Percentiles rank a stretch among this genome's conserved stretches.
Conservation (phyloP, 2,888 invertebrate species). For the Drosophila mimetica region DNA sequence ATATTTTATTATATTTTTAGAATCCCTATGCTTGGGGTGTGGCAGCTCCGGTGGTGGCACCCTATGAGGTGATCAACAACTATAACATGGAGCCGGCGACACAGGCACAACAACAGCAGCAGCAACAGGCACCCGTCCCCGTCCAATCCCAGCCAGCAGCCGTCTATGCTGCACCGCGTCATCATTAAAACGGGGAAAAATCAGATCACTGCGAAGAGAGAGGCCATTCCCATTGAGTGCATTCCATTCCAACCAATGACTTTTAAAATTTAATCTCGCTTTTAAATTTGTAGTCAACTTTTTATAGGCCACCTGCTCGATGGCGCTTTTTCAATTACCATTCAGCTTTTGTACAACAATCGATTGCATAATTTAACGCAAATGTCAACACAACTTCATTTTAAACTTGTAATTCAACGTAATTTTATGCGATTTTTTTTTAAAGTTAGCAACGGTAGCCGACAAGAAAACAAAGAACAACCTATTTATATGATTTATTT, state of each 20-base stretch:
- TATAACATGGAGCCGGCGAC: slow-evolving; percentile 24
- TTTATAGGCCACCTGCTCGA: slow-evolving; percentile 9
- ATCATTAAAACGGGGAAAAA: slow-evolving; percentile 23
- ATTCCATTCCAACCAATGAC: slow-evolving; percentile 2
- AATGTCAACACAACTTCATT: slow-evolving; percentile 25
- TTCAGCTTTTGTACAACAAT: slow-evolving; percentile 1
- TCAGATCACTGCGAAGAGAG: background rate
- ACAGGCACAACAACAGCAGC: slow-evolving; percentile 31
- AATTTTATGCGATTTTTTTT: slow-evolving; percentile 27
- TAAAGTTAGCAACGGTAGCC: background rate
- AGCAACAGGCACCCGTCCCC: slow-evolving; percentile 10
- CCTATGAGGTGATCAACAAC: slow-evolving; percentile 45
- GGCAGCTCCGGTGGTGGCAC: slow-evolving; percentile 40
- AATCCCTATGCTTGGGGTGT: slow-evolving; percentile 58
- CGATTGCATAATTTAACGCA: slow-evolving; percentile 14
- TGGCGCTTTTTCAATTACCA: background rate
- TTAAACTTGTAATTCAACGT: slow-evolving; percentile 32
- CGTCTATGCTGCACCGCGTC: slow-evolving; percentile 36
- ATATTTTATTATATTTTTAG: too few relatives aligned
- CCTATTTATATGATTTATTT: slow-evolving; percentile 32
- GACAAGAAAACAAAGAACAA: background rate
- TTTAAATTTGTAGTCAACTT: slow-evolving; percentile 24
- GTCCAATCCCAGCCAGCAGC: slow-evolving; percentile 21
- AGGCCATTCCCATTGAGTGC: background rate
- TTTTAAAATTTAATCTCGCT: slow-evolving; percentile 16